Conservation (phyloP, 37 sponge, comb jelly and placozoan species). For the Crambe crambe region DNA sequence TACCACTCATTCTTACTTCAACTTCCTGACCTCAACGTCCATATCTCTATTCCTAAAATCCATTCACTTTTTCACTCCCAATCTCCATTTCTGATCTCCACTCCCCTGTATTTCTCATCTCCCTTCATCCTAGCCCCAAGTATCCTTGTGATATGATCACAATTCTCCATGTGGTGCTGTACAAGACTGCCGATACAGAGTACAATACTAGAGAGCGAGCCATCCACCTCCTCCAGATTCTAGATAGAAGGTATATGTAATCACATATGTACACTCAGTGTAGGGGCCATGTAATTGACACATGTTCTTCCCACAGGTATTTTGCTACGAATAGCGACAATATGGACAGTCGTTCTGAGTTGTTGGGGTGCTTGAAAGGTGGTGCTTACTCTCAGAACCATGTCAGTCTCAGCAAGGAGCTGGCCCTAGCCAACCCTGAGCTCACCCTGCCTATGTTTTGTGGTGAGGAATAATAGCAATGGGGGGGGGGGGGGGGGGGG, state of each 20-base stretch:
- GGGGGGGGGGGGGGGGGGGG: neutral
- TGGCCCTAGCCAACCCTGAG: constrained; percentile 86
- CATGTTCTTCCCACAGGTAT: constrained; percentile 18
- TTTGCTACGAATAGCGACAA: constrained; percentile 6
- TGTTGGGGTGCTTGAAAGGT: constrained; percentile 42
- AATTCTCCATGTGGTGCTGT: constrained; percentile 79
- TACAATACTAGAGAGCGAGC: constrained; percentile 76
- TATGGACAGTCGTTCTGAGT: constrained; percentile 34
- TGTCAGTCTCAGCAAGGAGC: constrained; percentile 57
- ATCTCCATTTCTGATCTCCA: neutral
- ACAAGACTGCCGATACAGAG: constrained; percentile 80
- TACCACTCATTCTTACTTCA: neutral
- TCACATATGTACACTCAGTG: too few species aligned
- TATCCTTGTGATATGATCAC: constrained; percentile 89
- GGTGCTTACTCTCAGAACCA: constrained; percentile 73
- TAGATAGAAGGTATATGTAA: constrained; percentile 59
- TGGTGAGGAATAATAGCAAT: constrained; percentile 59
- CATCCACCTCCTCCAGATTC: constrained; percentile 78
- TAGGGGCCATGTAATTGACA: too few species aligned
- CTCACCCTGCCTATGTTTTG: constrained; percentile 90
- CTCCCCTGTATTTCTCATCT: neutral
- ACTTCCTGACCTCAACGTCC: too few species aligned
- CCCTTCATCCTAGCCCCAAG: constrained; percentile 29
- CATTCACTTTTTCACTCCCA: too few species aligned
- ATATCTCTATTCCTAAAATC: too few species aligned